Percentiles rank a stretch among this genome's conserved stretches.
phyloP scores from a whole-genome alignment of 2,888 invertebrate species.

The Drosophila emarginata region DNA sequence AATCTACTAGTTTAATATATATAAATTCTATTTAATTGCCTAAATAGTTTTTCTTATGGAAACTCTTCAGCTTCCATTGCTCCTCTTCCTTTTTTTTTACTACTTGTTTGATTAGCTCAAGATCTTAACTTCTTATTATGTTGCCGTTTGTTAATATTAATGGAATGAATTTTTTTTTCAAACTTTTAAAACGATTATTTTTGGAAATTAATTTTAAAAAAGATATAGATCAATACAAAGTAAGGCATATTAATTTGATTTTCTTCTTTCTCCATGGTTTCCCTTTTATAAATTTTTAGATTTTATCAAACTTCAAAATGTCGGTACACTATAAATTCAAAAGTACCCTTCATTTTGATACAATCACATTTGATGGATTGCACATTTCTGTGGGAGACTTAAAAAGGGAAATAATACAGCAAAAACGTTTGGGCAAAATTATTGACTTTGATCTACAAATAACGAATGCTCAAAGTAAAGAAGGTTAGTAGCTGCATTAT shows the following conservation, averaged over 20 bases:
- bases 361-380: constrained; percentile 97
- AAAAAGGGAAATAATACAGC: constrained; percentile 96
- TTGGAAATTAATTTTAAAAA: too few species aligned
- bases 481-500: constrained; percentile 87
- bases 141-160: too few species aligned
- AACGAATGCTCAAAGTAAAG: constrained; percentile 97
- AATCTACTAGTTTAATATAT: too few species aligned
- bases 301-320: constrained; percentile 83
- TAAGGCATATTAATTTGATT: neutral
- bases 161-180: too few species aligned
- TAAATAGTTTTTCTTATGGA: too few species aligned
- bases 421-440: constrained; percentile 96
- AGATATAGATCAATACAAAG: too few species aligned
- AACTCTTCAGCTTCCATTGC: too few species aligned
- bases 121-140: too few species aligned
- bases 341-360: constrained; percentile 97
- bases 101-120: too few species aligned
- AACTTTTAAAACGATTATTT: too few species aligned
- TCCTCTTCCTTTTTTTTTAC: too few species aligned
- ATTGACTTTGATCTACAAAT: constrained; percentile 98
- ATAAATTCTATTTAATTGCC: too few species aligned
- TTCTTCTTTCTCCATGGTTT: neutral
- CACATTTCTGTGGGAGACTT: constrained; percentile 97
- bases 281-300: neutral
- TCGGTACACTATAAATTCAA: constrained; percentile 99